Evolutionary conservation across 2,113 vertebrate species (phyloP).

Genomic region (Laterallus jamaicensis): DNA sequence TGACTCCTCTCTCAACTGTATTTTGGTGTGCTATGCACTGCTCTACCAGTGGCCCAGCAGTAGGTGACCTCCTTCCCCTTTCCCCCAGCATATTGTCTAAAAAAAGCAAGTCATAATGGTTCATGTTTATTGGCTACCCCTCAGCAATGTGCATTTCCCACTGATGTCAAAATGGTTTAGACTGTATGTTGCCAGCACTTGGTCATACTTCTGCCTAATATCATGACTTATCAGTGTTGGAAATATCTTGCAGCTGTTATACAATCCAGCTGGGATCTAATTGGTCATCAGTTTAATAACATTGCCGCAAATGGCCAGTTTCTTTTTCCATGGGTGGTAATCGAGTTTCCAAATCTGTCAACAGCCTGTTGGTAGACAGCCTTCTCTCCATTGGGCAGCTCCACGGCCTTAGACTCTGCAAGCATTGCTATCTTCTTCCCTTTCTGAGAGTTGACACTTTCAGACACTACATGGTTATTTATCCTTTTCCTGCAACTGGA

Average conservation of each 20-base stretch:
- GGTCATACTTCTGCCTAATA: neutral
- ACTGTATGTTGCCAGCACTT: neutral
- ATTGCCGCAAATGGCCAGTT: neutral
- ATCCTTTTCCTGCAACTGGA: neutral
- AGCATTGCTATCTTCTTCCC: neutral
- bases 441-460: neutral
- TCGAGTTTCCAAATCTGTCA: slow-evolving; percentile 14
- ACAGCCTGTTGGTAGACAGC: neutral
- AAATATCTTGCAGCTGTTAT: slow-evolving; percentile 14
- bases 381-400: neutral
- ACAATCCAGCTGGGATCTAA: slow-evolving; percentile 8
- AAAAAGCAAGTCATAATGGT: neutral
- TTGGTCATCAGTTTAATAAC: slow-evolving; percentile 11
- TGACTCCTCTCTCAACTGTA: neutral
- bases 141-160: neutral
- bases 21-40: neutral
- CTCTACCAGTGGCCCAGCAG: neutral
- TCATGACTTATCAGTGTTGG: neutral
- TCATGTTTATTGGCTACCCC: neutral
- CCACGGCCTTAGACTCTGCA: neutral
- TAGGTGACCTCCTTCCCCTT: neutral
- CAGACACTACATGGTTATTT: neutral
- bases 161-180: slow-evolving; percentile 3
- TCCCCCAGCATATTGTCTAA: neutral
- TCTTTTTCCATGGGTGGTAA: neutral